phyloP scores from a whole-genome alignment of 2,888 invertebrate genomes.

The Netelia inedita region DNA sequence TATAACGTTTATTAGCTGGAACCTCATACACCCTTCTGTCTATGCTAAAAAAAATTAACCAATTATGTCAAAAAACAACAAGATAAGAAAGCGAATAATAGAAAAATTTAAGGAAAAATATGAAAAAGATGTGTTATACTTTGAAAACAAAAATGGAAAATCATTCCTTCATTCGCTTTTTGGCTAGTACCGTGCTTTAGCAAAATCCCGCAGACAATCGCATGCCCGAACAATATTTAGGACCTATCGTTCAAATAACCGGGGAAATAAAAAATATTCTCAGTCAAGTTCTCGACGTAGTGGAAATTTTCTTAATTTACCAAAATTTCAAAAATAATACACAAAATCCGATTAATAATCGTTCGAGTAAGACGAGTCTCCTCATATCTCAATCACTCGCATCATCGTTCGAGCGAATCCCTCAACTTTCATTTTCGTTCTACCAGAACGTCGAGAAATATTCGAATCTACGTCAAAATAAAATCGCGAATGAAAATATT shows the following conservation, averaged over 20 bases:
- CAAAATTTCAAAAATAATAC: too few species aligned
- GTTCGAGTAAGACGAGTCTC: too few species aligned
- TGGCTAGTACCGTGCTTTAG: slow-evolving; percentile 42
- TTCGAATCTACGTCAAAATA: too few species aligned
- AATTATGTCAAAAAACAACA: slow-evolving; percentile 38
- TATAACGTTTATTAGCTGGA: slow-evolving; percentile 10
- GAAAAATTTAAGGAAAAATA: slow-evolving; percentile 46
- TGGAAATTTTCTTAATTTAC: slow-evolving; percentile 8
- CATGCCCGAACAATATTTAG: not conserved
- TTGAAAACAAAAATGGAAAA: slow-evolving; percentile 30
- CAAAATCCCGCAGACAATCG: not conserved
- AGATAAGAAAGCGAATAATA: slow-evolving; percentile 43
- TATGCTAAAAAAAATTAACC: not conserved
- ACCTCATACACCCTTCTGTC: not conserved
- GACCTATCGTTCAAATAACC: not conserved
- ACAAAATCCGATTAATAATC: too few species aligned
- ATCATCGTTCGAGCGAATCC: too few species aligned
- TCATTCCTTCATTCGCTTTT: slow-evolving; percentile 45
- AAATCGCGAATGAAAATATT: too few species aligned
- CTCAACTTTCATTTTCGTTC: too few species aligned
- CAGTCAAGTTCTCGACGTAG: not conserved
- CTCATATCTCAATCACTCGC: too few species aligned
- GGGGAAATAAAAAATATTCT: not conserved
- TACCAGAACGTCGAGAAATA: too few species aligned
- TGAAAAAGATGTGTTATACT: slow-evolving; percentile 57